phyloP scores from a whole-genome alignment of 2,888 invertebrate genomes.

The Tetranychus truncatus region DNA sequence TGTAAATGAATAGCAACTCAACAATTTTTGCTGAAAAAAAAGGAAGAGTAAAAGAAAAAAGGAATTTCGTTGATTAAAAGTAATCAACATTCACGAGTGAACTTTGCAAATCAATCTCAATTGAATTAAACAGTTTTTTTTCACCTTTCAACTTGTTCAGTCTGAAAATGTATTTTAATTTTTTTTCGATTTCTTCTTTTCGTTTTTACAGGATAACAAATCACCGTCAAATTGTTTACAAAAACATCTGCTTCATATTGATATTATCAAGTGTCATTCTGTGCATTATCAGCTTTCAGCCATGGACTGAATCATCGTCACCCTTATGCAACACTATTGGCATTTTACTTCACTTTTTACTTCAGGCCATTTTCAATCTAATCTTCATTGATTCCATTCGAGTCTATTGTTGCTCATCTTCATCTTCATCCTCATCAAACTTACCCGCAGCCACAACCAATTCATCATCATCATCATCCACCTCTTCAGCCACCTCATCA shows the following conservation, averaged over 20 bases:
- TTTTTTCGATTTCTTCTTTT: not conserved
- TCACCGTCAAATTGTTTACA: not conserved
- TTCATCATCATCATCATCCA: not conserved
- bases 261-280: not conserved
- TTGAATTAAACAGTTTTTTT: not conserved
- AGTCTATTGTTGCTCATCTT: not conserved
- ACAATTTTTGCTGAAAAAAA: too few species aligned
- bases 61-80: too few species aligned
- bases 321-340: not conserved
- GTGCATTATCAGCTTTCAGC: not conserved
- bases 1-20: too few species aligned
- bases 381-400: conserved; percentile 3
- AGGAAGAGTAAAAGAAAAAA: too few species aligned
- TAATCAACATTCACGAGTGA: too few species aligned
- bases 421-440: not conserved
- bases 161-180: not conserved
- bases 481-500: not conserved
- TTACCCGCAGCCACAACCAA: not conserved
- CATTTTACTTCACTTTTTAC: not conserved
- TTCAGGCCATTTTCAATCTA: conserved; percentile 1
- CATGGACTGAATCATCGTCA: conserved; percentile 1
- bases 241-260: not conserved
- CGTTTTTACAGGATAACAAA: not conserved
- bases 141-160: not conserved
- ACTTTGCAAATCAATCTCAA: not conserved